A percentile compares a stretch with the other conserved stretches of the same genome.
Evolutionary conservation across 2,113 vertebrate genomes (phyloP).

Genomic region (Gadus macrocephalus): DNA sequence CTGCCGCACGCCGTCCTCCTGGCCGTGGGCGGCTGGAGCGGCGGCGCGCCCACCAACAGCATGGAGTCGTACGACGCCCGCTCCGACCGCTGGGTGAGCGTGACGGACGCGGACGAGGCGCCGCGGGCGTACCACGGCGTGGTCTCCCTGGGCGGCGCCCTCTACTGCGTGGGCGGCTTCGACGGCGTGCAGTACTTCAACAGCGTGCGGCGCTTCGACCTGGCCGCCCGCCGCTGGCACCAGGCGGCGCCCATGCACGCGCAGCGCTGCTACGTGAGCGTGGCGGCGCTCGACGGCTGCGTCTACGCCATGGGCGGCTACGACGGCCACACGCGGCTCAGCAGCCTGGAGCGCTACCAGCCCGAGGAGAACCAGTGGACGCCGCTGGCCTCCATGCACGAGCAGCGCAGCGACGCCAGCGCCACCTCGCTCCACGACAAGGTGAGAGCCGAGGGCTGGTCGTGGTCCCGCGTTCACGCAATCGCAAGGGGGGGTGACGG

Average conservation of each 20-base stretch:
- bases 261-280: slow-evolving; percentile 76
- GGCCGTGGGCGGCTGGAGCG: not conserved
- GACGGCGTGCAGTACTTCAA: slow-evolving; percentile 75
- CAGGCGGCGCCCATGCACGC: slow-evolving; percentile 81
- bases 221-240: slow-evolving; percentile 69
- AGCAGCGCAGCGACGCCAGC: slow-evolving; percentile 75
- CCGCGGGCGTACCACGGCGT: slow-evolving; percentile 73
- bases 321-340: slow-evolving; percentile 72
- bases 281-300: slow-evolving; percentile 64
- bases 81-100: not conserved
- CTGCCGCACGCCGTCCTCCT: not conserved
- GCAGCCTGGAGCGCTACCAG: slow-evolving; percentile 74
- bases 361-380: slow-evolving; percentile 81
- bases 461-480: too few species aligned
- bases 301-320: slow-evolving; percentile 85
- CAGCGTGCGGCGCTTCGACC: slow-evolving; percentile 75
- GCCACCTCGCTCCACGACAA: slow-evolving; percentile 75
- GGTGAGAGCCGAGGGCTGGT: slow-evolving; percentile 54
- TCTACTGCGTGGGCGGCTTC: slow-evolving; percentile 79
- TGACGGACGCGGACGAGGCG: not conserved
- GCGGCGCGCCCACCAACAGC: not conserved
- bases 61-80: not conserved
- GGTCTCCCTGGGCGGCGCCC: slow-evolving; percentile 70
- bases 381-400: slow-evolving; percentile 74
- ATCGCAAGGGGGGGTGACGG: too few species aligned